phyloP scores from a whole-genome alignment of 2,113 vertebrate species.

The Neoarius graeffei region DNA sequence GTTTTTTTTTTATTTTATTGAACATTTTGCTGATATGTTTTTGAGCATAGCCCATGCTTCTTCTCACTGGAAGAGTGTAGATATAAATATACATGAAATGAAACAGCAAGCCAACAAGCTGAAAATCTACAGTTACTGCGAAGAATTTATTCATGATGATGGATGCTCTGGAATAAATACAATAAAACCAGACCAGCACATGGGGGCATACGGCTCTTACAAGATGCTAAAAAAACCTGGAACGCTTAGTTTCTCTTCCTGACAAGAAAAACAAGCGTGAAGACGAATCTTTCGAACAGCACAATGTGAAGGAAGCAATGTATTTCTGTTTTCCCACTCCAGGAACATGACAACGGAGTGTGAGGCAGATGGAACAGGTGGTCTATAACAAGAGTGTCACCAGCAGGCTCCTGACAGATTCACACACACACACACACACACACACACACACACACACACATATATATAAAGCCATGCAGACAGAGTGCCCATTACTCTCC shows the following conservation, averaged over 20 bases:
- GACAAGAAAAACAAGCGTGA: conserved; percentile 3
- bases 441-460: conserved; percentile 1
- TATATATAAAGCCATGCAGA: background rate
- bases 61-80: background rate
- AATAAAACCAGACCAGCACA: background rate
- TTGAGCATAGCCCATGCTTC: background rate
- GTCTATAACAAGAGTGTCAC: conserved; percentile 57
- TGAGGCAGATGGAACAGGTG: conserved; percentile 64
- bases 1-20: background rate
- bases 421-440: conserved; percentile 30
- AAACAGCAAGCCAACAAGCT: background rate
- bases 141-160: conserved; percentile 3
- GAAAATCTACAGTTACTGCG: background rate
- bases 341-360: conserved; percentile 54
- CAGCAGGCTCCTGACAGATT: conserved; percentile 55
- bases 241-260: background rate
- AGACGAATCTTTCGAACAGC: background rate
- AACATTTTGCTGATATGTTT: background rate
- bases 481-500: conserved; percentile 29
- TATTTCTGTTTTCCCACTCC: conserved; percentile 23
- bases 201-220: background rate
- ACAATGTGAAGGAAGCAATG: conserved; percentile 4
- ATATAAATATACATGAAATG: conserved; percentile 9
- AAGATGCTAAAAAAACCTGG: background rate
- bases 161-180: background rate